Conservation (phyloP, 2,113 vertebrate species). For the Charadrius vociferus region DNA sequence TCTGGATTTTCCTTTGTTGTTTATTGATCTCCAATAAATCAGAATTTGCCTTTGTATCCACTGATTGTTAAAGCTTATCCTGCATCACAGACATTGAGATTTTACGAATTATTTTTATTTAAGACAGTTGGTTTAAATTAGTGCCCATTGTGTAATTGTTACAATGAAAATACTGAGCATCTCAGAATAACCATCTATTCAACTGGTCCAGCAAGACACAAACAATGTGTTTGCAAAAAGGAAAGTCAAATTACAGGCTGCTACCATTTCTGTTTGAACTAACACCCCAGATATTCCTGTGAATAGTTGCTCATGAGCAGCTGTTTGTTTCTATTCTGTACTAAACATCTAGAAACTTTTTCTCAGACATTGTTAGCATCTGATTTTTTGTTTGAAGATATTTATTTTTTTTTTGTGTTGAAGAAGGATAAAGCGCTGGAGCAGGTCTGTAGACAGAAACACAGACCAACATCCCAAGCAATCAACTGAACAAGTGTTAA, state of each 20-base stretch:
- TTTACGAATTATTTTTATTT: background rate
- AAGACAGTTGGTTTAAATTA: background rate
- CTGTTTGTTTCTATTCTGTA: background rate
- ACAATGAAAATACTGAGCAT: background rate
- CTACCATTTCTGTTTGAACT: background rate
- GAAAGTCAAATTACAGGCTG: background rate
- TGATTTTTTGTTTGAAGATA: background rate
- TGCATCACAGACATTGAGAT: background rate
- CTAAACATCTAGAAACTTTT: background rate
- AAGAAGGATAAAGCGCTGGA: background rate
- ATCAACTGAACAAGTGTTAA: background rate
- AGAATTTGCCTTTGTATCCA: background rate
- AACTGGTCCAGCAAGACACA: background rate
- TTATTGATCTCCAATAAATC: background rate
- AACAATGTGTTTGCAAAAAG: background rate
- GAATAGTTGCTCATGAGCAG: background rate
- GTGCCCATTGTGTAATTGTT: background rate
- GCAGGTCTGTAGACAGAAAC: background rate
- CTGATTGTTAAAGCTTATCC: background rate
- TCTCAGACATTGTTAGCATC: background rate
- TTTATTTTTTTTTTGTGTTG: background rate
- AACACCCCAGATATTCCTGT: background rate
- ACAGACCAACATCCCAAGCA: background rate
- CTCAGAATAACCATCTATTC: background rate
- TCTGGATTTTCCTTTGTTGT: background rate